Percentiles rank a stretch among this genome's conserved stretches.
Conservation (phyloP, 23 tunicate genomes). For the Ascidia mentula region DNA sequence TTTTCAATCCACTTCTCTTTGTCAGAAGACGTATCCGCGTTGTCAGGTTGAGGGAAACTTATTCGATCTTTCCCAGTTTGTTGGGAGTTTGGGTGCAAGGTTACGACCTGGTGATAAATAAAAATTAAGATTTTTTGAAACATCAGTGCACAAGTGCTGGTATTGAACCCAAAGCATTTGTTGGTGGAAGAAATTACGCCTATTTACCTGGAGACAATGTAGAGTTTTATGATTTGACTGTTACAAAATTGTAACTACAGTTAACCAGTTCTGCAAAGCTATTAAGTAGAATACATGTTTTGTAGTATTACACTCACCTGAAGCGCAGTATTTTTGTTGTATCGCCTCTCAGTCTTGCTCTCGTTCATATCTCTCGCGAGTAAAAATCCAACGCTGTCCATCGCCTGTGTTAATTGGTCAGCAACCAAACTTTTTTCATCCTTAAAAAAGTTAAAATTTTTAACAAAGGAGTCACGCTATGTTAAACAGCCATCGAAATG, state of each 20-base stretch:
- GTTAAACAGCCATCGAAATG: background rate
- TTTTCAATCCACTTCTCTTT: constrained; percentile 19
- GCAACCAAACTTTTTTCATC: constrained; percentile 24
- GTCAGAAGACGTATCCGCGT: background rate
- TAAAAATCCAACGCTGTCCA: constrained; percentile 32
- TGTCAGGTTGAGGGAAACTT: background rate
- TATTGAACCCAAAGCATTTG: too few species aligned
- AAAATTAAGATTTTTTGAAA: background rate
- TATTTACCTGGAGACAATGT: too few species aligned
- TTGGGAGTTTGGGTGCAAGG: background rate
- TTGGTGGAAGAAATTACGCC: too few species aligned
- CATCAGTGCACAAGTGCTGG: too few species aligned
- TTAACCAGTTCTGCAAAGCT: too few species aligned
- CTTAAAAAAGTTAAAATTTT: constrained; percentile 17
- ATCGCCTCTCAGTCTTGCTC: too few species aligned
- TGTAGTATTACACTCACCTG: too few species aligned
- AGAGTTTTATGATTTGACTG: too few species aligned
- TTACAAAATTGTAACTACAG: too few species aligned
- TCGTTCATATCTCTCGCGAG: constrained; percentile 8
- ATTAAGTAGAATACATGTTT: too few species aligned
- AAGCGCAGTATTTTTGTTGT: constrained; percentile 25
- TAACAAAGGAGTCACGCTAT: too few species aligned
- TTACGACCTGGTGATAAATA: background rate
- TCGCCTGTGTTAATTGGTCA: constrained; percentile 22
- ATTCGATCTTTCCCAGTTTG: background rate